These are phyloP conservation scores for Yponomeuta evonymella DNA, from an alignment of 2,888 invertebrate species.

Conservation along the genomic window DNA sequence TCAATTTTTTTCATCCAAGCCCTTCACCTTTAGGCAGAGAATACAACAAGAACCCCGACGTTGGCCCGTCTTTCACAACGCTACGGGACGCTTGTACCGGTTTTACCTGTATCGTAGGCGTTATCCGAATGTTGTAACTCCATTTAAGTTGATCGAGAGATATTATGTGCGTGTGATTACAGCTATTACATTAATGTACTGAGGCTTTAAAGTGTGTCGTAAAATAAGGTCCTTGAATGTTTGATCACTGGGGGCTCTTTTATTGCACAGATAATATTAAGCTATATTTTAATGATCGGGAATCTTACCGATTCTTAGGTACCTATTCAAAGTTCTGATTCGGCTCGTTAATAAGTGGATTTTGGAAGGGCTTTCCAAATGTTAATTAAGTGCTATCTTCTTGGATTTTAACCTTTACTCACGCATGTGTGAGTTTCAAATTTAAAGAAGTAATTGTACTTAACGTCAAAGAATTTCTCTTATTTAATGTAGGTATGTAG, in stretches of 20 bases:
- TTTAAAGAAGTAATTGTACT: background rate
- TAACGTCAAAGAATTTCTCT: no score
- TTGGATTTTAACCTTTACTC: no score
- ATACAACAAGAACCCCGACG: constrained; percentile 40
- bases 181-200: background rate
- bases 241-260: background rate
- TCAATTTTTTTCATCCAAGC: constrained; percentile 55
- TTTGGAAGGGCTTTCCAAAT: no score
- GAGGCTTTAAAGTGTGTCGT: background rate
- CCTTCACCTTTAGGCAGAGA: constrained; percentile 39
- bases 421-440: background rate
- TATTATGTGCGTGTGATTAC: background rate
- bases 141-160: constrained; percentile 15
- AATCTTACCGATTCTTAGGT: background rate
- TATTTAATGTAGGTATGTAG: background rate
- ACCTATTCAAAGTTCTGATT: no score
- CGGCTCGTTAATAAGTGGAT: no score
- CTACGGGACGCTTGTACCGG: constrained; percentile 28
- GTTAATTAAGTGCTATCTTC: no score
- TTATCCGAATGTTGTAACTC: constrained; percentile 21
- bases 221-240: background rate
- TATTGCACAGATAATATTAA: background rate
- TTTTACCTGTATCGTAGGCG: constrained; percentile 31
- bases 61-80: constrained; percentile 20
- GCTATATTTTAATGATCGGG: background rate